A percentile compares a stretch with the other conserved stretches of the same genome.
Conservation (phyloP, 2,888 invertebrate genomes). For the Pasiphila rectangulata region DNA sequence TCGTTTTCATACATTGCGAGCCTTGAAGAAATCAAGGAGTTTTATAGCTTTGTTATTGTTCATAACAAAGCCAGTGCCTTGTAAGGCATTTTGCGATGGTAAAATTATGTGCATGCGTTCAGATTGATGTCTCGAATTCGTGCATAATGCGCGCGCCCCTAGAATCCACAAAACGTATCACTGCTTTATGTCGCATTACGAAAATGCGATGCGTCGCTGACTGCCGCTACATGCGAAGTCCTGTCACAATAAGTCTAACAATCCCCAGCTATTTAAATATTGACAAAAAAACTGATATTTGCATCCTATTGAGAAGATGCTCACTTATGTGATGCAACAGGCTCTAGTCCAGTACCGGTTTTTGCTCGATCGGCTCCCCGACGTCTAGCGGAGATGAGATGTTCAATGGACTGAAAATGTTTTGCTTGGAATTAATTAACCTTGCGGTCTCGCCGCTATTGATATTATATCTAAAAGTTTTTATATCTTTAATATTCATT, state of each 20-base stretch:
- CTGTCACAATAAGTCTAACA: not conserved
- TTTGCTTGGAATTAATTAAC: conserved; percentile 60
- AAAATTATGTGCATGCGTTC: not conserved
- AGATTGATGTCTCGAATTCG: not conserved
- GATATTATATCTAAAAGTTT: conserved; percentile 17
- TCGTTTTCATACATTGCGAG: no score
- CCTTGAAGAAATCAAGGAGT: no score
- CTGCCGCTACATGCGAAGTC: not conserved
- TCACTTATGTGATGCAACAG: conserved; percentile 53
- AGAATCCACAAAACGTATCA: not conserved
- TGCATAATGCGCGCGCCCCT: not conserved
- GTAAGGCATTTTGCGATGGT: not conserved
- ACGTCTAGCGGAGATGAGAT: conserved; percentile 62
- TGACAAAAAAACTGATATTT: not conserved
- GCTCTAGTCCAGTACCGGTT: conserved; percentile 61
- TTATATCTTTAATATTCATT: conserved; percentile 5
- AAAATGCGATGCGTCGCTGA: not conserved
- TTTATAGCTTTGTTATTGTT: conserved; percentile 7
- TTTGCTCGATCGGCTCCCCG: conserved; percentile 63
- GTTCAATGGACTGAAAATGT: conserved; percentile 63
- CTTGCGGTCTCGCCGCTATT: conserved; percentile 37
- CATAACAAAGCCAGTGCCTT: no score
- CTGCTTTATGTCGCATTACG: not conserved
- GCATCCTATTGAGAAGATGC: not conserved
- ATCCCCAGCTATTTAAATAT: not conserved